These are phyloP conservation scores for Acanthornis magna DNA, from an alignment of 2,797 vertebrate genomes.

Conservation along the genomic window DNA sequence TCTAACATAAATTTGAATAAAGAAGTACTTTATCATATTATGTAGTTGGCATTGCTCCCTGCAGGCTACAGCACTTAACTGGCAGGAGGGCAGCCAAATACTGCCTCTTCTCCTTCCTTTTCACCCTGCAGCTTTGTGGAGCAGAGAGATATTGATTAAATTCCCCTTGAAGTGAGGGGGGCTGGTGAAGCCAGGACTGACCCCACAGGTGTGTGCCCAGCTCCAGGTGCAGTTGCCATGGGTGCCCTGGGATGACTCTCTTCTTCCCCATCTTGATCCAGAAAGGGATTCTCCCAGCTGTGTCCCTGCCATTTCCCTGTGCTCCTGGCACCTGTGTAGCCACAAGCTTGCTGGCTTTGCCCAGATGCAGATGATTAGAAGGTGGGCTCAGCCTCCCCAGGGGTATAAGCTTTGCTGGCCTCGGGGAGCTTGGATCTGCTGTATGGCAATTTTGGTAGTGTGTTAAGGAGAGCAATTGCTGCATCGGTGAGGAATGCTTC, in stretches of 20 bases:
- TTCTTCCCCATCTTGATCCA: not conserved
- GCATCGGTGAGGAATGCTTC: accelerated
- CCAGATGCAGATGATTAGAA: not conserved
- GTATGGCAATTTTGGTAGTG: not conserved
- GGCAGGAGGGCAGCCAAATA: not conserved
- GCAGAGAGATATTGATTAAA: not conserved
- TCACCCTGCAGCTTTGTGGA: not conserved
- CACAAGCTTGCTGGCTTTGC: not conserved
- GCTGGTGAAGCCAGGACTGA: not conserved
- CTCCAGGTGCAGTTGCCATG: not conserved
- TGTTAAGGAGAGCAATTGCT: not conserved
- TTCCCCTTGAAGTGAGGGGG: not conserved
- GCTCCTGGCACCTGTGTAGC: not conserved
- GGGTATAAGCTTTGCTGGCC: not conserved
- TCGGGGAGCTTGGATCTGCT: not conserved
- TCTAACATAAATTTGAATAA: not conserved
- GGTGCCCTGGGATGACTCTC: not conserved
- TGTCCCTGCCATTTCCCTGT: not conserved
- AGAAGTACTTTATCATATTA: not conserved
- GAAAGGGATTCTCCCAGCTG: not conserved
- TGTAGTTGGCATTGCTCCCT: not conserved
- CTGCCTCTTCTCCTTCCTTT: not conserved
- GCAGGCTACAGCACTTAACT: not conserved
- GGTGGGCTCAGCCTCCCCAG: not conserved
- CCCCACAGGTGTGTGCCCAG: not conserved